These are phyloP conservation scores for Orientallactaga bullata DNA, from an alignment of 2,113 vertebrate genomes.

Conservation along the genomic window DNA sequence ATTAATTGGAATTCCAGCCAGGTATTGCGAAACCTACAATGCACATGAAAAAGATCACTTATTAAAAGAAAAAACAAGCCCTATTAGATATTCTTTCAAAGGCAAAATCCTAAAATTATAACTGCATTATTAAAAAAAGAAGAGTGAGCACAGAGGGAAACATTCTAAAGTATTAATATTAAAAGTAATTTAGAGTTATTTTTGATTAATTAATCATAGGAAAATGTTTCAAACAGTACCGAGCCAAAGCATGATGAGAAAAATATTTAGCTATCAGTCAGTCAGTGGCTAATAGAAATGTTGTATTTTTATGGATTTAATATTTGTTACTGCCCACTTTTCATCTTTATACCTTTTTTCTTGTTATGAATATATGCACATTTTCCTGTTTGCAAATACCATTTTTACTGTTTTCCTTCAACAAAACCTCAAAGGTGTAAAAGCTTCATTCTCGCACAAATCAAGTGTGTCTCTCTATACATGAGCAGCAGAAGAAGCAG, in stretches of 20 bases:
- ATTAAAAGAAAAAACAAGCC: not conserved
- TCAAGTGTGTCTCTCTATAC: not conserved
- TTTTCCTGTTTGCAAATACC: not conserved
- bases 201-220: not conserved
- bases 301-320: not conserved
- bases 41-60: not conserved
- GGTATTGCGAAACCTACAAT: not conserved
- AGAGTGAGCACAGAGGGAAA: not conserved
- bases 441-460: not conserved
- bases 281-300: not conserved
- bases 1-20: slow-evolving; percentile 24
- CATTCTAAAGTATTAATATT: not conserved
- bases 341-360: not conserved
- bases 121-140: not conserved
- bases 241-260: not conserved
- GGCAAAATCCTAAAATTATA: not conserved
- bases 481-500: not conserved
- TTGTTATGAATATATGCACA: not conserved
- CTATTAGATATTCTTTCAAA: not conserved
- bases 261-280: not conserved
- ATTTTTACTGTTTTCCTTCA: not conserved
- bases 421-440: not conserved
- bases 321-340: not conserved
- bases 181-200: not conserved
- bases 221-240: not conserved